Percentiles rank a stretch among this genome's conserved stretches.
phyloP scores from a whole-genome alignment of 2,888 invertebrate genomes.

The Odiellus spinosus region DNA sequence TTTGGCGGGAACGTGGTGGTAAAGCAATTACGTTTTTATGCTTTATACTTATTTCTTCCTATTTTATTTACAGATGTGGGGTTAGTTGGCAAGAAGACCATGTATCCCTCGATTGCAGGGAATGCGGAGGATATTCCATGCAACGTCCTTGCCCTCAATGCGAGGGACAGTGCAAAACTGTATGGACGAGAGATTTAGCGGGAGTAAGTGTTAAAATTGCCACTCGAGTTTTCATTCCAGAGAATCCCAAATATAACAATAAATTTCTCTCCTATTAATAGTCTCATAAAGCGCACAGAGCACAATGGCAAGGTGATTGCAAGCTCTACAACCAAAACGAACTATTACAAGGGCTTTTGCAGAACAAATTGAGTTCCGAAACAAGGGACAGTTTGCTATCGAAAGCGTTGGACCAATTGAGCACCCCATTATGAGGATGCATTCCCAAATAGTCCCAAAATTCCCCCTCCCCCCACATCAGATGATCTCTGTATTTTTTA shows the following conservation, averaged over 20 bases:
- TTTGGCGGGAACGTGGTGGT: too few species aligned
- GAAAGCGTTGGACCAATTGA: too few species aligned
- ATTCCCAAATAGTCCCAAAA: too few species aligned
- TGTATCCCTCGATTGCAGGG: conserved; percentile 55
- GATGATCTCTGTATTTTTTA: too few species aligned
- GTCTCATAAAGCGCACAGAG: conserved; percentile 53
- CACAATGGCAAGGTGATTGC: conserved; percentile 54
- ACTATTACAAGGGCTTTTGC: too few species aligned
- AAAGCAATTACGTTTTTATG: too few species aligned
- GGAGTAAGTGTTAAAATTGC: conserved; percentile 26
- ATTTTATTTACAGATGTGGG: conserved; percentile 41
- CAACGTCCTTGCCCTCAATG: conserved; percentile 57
- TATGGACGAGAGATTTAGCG: conserved; percentile 59
- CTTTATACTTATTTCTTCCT: too few species aligned
- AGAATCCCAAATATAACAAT: too few species aligned
- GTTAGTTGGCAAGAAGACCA: conserved; percentile 63
- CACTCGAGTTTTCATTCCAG: conserved; percentile 1
- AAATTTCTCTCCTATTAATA: conserved; percentile 31
- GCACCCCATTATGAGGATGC: too few species aligned
- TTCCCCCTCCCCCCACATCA: too few species aligned
- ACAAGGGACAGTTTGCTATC: too few species aligned
- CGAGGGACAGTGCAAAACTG: conserved; percentile 50
- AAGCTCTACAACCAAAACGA: conserved; percentile 6
- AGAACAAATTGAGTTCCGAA: too few species aligned
- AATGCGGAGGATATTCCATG: conserved; percentile 61